Conservation (phyloP, 2,797 vertebrate genomes). For the Falco cherrug region DNA sequence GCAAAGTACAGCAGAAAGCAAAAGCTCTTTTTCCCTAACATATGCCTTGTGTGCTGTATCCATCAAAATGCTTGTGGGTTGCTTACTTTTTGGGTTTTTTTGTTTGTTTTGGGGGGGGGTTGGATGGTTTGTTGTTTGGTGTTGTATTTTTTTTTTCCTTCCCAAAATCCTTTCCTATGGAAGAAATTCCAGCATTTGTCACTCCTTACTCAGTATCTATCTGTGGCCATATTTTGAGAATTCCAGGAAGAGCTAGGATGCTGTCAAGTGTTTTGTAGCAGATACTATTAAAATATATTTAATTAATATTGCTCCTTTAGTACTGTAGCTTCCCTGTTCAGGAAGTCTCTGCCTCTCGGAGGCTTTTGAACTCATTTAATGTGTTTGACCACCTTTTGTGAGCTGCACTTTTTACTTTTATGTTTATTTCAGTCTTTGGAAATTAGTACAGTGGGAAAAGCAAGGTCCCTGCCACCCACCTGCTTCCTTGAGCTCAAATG, state of each 20-base stretch:
- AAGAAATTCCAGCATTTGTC: not conserved
- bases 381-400: conserved; percentile 3
- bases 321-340: not conserved
- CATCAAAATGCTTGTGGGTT: not conserved
- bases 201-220: not conserved
- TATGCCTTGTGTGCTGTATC: not conserved
- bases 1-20: not conserved
- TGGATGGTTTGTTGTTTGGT: not conserved
- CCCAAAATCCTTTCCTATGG: not conserved
- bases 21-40: not conserved
- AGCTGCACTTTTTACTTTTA: not conserved
- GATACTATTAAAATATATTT: not conserved
- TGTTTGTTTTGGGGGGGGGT: too few relatives aligned
- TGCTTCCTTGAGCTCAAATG: not conserved
- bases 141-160: not conserved
- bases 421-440: conserved; percentile 16
- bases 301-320: not conserved
- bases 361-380: not conserved
- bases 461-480: not conserved
- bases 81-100: too few relatives aligned
- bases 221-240: not conserved
- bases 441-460: not conserved
- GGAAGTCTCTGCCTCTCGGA: not conserved
- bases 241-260: not conserved
- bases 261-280: not conserved